Evolutionary conservation across 2,888 invertebrate genomes (phyloP), one percentile per base, ranked within the genome.

Genomic region (Cacoxenus indagator): DNA sequence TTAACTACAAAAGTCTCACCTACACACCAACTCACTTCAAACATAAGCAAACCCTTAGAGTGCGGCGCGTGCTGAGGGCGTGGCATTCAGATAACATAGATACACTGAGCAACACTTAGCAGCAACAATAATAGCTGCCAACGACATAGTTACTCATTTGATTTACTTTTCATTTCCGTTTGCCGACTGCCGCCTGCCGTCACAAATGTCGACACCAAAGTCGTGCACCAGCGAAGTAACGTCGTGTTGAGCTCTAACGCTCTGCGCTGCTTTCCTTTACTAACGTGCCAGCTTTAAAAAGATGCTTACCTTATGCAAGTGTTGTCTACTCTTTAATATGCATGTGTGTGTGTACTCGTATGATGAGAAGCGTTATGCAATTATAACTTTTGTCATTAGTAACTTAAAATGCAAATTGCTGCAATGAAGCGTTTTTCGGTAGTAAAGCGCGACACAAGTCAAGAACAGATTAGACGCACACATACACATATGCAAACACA

Each of bases 371-470:
- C 81, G 82, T 86, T 81, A 84, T 84, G 85, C 85, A 85, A 86
- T 86, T 85, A 84, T 82, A 85, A 86, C 83, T 85, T 85, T 85
- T 83, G 83, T 84, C 85, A 82, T 85, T 85, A 84, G 85, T 85
- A 85, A 84, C 83, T 84, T 83, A 80, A 79, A 82, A 77, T 75
- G 85, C 83, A 83, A 82, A 82, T 81, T 81, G 83, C 80, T 77
- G 80, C 80, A 81, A 83, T 81, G 83, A 81, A 83, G 83, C 80
- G 83, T 78, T 73, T 75, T 70, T 64, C 29, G 67, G 68, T 67
- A 55, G 70, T 65, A 67, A 61, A 73, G 54, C 70, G 69, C 70
- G 75, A 55, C 55, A 55, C n/a, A n/a, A n/a, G 9, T 51, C 51
- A 69, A 61, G 55, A 8, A 26, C 19, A 22, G 48, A 64, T 65